Conservation (phyloP, 2,797 vertebrate species). For the Lepus oiostolus region DNA sequence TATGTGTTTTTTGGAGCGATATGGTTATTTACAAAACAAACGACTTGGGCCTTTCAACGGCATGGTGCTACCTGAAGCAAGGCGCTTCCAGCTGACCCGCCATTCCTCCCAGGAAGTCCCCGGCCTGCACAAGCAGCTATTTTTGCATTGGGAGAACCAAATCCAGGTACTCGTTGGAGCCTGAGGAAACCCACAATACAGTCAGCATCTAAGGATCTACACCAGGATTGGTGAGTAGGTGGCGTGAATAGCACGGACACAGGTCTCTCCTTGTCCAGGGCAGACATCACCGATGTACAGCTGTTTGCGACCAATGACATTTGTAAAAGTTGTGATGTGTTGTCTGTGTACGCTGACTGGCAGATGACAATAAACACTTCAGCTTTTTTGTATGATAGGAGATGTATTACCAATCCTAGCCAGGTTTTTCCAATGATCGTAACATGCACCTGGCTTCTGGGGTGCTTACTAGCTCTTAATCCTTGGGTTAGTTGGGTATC, state of each 20-base stretch:
- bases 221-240: neutral
- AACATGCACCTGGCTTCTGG: constrained; percentile 36
- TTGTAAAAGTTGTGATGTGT: constrained; percentile 1
- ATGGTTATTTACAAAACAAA: neutral
- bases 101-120: neutral
- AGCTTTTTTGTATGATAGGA: constrained; percentile 19
- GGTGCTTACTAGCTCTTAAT: constrained; percentile 29
- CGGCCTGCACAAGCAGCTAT: neutral
- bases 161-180: neutral
- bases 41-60: neutral
- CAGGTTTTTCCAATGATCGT: neutral
- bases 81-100: rapidly evolving
- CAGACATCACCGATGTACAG: neutral
- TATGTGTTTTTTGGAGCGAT: neutral
- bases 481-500: constrained; percentile 4
- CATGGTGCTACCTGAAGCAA: neutral
- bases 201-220: constrained; percentile 18
- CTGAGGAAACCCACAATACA: neutral
- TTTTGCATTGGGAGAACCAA: neutral
- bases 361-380: neutral
- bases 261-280: neutral
- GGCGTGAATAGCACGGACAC: neutral
- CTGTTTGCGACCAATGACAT: neutral
- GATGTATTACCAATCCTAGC: constrained; percentile 33
- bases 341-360: neutral